A percentile compares a stretch with the other conserved stretches of the same genome.
Conservation (phyloP, 30 jellyfish, hydroid and myxozoan species). For the Turritopsis dohrnii region DNA sequence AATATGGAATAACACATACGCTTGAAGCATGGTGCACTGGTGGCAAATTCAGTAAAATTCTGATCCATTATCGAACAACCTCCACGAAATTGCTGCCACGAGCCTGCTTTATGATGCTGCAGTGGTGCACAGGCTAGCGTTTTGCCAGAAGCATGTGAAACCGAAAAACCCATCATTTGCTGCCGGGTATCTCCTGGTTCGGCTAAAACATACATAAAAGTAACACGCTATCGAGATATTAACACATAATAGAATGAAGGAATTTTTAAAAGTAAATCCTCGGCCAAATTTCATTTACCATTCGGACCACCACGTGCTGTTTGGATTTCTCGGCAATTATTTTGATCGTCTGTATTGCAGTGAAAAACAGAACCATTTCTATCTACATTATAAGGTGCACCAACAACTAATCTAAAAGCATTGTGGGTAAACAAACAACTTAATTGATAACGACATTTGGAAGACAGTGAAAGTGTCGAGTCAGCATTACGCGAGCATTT, state of each 20-base stretch:
- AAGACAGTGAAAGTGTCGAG: too few species aligned
- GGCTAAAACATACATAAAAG: too few species aligned
- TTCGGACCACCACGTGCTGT: background rate
- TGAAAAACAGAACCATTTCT: background rate
- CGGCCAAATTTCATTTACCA: background rate
- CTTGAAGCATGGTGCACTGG: background rate
- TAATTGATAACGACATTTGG: too few species aligned
- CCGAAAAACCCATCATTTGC: background rate
- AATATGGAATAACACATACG: background rate
- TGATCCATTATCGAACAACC: background rate
- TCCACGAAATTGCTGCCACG: background rate
- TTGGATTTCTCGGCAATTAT: background rate
- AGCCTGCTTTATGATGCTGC: background rate
- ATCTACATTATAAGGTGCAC: background rate
- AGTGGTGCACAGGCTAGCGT: slow-evolving; percentile 6
- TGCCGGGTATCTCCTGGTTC: background rate
- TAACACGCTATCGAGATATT: too few species aligned
- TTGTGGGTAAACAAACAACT: background rate
- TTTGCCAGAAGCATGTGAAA: background rate
- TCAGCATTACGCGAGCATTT: background rate
- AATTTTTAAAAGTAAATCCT: background rate
- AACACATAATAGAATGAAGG: background rate
- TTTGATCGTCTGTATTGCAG: background rate
- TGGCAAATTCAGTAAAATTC: background rate
- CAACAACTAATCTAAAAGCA: slow-evolving; percentile 1